phyloP scores from a whole-genome alignment of 2,888 invertebrate species.

The Coelopa pilipes region DNA sequence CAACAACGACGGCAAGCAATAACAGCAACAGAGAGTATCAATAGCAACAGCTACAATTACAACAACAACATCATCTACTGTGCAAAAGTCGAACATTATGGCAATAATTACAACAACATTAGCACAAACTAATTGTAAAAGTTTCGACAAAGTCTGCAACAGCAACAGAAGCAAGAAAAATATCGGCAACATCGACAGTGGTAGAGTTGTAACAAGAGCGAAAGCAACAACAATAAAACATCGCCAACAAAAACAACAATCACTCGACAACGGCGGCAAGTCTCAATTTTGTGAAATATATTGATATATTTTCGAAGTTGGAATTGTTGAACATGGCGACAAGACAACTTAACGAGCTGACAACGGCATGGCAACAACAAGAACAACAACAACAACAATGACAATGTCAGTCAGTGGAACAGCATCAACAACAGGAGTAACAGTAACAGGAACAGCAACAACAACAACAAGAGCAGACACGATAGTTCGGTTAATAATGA shows the following conservation, averaged over 20 bases:
- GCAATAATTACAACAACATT: slow-evolving; percentile 38
- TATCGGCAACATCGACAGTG: neutral
- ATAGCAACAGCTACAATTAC: neutral
- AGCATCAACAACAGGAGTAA: slow-evolving; percentile 9
- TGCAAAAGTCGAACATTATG: slow-evolving; percentile 37
- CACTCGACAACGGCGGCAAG: neutral
- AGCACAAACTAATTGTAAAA: slow-evolving; percentile 38
- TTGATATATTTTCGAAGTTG: slow-evolving; percentile 17
- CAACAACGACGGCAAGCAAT: neutral
- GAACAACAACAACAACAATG: slow-evolving; percentile 19
- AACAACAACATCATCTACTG: slow-evolving; percentile 7
- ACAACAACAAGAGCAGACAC: neutral
- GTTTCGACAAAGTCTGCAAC: slow-evolving; percentile 16
- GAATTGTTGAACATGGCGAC: slow-evolving; percentile 14
- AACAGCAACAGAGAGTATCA: neutral
- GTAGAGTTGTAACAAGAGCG: neutral
- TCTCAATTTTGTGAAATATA: neutral
- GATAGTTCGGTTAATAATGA: neutral
- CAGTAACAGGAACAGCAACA: neutral
- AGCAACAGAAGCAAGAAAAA: slow-evolving; percentile 10
- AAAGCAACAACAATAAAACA: too few species aligned
- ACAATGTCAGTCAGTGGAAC: neutral
- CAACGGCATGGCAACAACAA: slow-evolving; percentile 21
- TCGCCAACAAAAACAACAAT: neutral
- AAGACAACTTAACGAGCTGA: slow-evolving; percentile 30